These are phyloP conservation scores for Centropyge bicolor DNA, from an alignment of 2,797 vertebrate genomes.

Conservation along the genomic window DNA sequence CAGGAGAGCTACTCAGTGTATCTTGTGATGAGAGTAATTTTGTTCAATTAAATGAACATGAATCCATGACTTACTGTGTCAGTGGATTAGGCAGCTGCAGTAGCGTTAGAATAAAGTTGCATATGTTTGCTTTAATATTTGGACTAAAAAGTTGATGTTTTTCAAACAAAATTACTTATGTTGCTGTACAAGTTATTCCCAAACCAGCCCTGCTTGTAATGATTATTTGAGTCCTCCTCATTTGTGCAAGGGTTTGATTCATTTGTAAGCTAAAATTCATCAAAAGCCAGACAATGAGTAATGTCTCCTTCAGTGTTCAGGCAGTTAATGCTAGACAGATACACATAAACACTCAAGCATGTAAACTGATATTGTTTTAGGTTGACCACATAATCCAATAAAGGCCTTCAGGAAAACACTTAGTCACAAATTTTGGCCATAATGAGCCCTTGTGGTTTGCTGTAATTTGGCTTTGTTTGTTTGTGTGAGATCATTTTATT, in stretches of 20 bases:
- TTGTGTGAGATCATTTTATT: constrained; percentile 4
- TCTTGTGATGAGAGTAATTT: not conserved
- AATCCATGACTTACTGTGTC: not conserved
- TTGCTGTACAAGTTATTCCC: not conserved
- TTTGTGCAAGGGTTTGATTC: not conserved
- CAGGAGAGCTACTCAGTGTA: not conserved
- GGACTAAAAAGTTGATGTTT: not conserved
- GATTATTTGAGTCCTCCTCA: not conserved
- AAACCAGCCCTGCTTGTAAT: not conserved
- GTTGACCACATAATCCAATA: not conserved
- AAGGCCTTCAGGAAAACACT: not conserved
- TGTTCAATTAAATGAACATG: not conserved
- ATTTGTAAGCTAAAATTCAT: too few relatives aligned
- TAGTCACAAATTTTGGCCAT: not conserved
- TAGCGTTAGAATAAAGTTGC: not conserved
- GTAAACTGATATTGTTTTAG: not conserved
- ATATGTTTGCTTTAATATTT: not conserved
- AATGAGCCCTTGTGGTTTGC: not conserved
- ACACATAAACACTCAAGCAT: not conserved
- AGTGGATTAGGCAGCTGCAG: not conserved
- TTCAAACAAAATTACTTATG: not conserved
- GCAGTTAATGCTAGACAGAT: not conserved
- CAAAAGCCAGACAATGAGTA: not conserved
- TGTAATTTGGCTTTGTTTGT: not conserved
- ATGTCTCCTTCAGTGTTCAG: not conserved